Percentiles rank a stretch among this genome's conserved stretches.
Conservation (phyloP, 2,888 invertebrate species). For the Tortrix viridana region DNA sequence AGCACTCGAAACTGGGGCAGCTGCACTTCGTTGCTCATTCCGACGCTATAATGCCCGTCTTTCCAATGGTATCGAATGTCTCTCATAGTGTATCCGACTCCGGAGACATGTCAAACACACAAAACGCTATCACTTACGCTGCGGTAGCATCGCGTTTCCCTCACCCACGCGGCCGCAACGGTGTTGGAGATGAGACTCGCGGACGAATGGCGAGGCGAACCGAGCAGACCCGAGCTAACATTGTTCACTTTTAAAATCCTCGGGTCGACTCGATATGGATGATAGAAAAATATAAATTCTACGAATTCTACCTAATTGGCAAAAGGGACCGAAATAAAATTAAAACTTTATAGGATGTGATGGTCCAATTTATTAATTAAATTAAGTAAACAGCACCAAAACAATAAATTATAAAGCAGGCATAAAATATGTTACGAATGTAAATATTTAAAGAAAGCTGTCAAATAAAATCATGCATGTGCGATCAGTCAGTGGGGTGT, state of each 20-base stretch:
- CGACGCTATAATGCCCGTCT: constrained; percentile 96
- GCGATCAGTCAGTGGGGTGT: constrained; percentile 43
- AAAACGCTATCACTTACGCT: constrained; percentile 85
- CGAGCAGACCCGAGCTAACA: constrained; percentile 54
- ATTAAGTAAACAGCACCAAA: constrained; percentile 25
- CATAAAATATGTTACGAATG: constrained; percentile 37
- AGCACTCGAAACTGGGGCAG: constrained; percentile 98
- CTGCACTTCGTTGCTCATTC: constrained; percentile 97
- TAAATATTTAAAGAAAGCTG: constrained; percentile 18
- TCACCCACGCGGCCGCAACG: constrained; percentile 55
- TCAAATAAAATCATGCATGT: constrained; percentile 49
- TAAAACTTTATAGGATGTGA: constrained; percentile 14
- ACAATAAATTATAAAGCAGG: constrained; percentile 35
- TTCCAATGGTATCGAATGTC: constrained; percentile 99
- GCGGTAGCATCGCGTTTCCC: constrained; percentile 70
- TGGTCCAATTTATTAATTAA: constrained; percentile 19
- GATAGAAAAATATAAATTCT: constrained; percentile 74
- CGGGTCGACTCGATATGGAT: constrained; percentile 60
- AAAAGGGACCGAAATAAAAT: constrained; percentile 44
- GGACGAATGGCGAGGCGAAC: constrained; percentile 56
- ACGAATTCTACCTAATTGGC: constrained; percentile 53
- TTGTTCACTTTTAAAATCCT: constrained; percentile 41
- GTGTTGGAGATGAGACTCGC: constrained; percentile 58
- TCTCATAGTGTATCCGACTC: constrained; percentile 99
- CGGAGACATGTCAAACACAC: constrained; percentile 85